These are phyloP conservation scores for Zygothrica quintamaculata DNA, from an alignment of 2,888 invertebrate species.

Conservation along the genomic window DNA sequence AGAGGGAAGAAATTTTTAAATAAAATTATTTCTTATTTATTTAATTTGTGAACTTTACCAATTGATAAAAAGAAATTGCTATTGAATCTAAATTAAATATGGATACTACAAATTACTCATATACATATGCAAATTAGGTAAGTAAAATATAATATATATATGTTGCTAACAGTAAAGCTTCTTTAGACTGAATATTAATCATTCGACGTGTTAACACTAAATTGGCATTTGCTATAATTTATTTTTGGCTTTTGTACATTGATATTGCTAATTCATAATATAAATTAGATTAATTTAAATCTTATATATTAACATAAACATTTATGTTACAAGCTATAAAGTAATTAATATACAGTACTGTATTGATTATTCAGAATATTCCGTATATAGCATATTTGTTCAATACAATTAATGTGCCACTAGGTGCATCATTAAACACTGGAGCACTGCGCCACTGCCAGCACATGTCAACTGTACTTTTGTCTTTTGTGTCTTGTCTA, in stretches of 20 bases:
- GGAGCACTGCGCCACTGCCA: neutral
- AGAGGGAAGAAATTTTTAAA: too few species aligned
- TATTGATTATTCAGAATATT: too few species aligned
- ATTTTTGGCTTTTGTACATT: too few species aligned
- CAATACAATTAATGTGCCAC: slow-evolving; percentile 21
- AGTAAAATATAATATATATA: slow-evolving; percentile 4
- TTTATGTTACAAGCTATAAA: too few species aligned
- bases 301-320: too few species aligned
- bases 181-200: slow-evolving; percentile 4
- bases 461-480: slow-evolving; percentile 48
- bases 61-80: too few species aligned
- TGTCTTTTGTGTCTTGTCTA: slow-evolving; percentile 22
- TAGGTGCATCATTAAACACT: neutral
- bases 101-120: slow-evolving; percentile 2
- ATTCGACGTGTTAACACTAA: slow-evolving; percentile 33
- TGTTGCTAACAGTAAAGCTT: neutral
- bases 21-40: too few species aligned
- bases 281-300: too few species aligned
- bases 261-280: too few species aligned
- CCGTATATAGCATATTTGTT: neutral
- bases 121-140: slow-evolving; percentile 24
- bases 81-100: slow-evolving; percentile 1
- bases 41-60: too few species aligned
- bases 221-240: too few species aligned
- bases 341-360: too few species aligned